Evolutionary conservation across 2,888 invertebrate species (phyloP).

Genomic region (Lapara coniferarum): DNA sequence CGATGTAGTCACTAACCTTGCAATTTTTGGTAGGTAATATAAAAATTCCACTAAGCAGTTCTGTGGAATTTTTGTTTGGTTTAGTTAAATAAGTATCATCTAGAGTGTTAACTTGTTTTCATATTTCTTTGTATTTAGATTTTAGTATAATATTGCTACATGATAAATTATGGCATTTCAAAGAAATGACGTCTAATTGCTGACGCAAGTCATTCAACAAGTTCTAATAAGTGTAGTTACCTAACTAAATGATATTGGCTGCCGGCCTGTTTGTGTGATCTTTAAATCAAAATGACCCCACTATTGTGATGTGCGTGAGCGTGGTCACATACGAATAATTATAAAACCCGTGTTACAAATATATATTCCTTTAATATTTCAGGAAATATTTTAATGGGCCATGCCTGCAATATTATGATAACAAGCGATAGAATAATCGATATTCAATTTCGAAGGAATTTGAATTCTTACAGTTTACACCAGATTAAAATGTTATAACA

Average conservation of each 20-base stretch:
- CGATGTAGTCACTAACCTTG: constrained; percentile 44
- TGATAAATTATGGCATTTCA: not conserved
- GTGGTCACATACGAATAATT: constrained; percentile 47
- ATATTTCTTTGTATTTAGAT: not conserved
- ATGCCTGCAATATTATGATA: no score
- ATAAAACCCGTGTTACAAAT: not conserved
- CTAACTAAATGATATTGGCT: constrained; percentile 63
- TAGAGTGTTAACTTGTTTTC: not conserved
- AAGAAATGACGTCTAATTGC: constrained; percentile 39
- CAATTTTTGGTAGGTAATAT: constrained; percentile 28
- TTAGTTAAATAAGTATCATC: not conserved
- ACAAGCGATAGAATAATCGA: no score
- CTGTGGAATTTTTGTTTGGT: not conserved
- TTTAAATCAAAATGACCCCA: constrained; percentile 73
- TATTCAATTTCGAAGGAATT: no score
- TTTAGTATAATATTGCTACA: no score
- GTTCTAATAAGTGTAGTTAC: constrained; percentile 47
- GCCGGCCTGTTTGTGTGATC: constrained; percentile 71
- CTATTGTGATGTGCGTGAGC: constrained; percentile 57
- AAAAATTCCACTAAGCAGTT: constrained; percentile 32
- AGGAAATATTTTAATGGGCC: not conserved
- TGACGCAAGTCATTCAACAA: constrained; percentile 69
- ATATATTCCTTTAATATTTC: not conserved
- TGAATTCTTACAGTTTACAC: no score
- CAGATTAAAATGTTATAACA: no score